phyloP scores from a whole-genome alignment of 2,797 vertebrate genomes.

The Hyperoplus immaculatus region DNA sequence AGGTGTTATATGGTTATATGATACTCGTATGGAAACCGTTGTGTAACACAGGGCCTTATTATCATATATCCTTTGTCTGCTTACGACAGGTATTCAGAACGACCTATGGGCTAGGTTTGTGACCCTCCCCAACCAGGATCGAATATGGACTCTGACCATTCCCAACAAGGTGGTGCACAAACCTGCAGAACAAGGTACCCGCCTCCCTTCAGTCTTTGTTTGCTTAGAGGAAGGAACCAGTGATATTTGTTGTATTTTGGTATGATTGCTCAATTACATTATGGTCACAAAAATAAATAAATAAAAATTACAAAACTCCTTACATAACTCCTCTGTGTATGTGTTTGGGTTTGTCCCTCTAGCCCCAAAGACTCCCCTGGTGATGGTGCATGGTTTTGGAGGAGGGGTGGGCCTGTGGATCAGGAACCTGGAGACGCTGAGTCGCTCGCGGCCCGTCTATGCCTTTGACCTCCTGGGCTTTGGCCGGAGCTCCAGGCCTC shows the following conservation, averaged over 20 bases:
- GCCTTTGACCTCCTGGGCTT: slow-evolving; percentile 94
- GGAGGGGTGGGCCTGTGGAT: slow-evolving; percentile 94
- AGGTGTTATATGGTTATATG: slow-evolving; percentile 1
- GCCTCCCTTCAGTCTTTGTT: background rate
- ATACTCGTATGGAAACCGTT: background rate
- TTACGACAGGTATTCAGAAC: slow-evolving; percentile 89
- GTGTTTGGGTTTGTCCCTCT: background rate
- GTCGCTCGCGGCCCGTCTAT: slow-evolving; percentile 82
- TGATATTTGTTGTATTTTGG: no score
- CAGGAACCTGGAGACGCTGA: slow-evolving; percentile 89
- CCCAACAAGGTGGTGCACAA: slow-evolving; percentile 75
- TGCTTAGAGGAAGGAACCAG: background rate
- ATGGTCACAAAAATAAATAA: no score
- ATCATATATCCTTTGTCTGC: background rate
- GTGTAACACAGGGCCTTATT: background rate
- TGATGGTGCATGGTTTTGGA: slow-evolving; percentile 95
- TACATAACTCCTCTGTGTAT: background rate
- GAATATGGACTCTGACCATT: slow-evolving; percentile 92
- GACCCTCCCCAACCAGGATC: slow-evolving; percentile 88
- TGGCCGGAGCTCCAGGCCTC: slow-evolving; percentile 91
- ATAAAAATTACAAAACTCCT: background rate
- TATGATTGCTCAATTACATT: no score
- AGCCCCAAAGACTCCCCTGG: slow-evolving; percentile 87
- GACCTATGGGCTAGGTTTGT: slow-evolving; percentile 91
- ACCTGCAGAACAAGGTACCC: slow-evolving; percentile 66